Evolutionary conservation across 2,888 invertebrate genomes (phyloP).

Genomic region (Troides aeacus): DNA sequence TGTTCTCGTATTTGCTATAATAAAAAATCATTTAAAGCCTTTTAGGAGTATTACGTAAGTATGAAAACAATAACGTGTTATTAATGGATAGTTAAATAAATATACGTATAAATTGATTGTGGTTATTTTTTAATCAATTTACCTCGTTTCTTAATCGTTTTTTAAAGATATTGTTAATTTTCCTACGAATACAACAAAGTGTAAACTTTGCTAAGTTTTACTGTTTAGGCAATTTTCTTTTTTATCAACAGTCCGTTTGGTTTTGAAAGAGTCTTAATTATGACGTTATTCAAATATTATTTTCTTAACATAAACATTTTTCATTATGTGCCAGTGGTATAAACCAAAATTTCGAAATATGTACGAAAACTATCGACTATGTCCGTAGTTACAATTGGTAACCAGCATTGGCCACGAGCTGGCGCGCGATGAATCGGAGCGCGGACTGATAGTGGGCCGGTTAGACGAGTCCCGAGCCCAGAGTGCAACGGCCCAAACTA

Average conservation of each 20-base stretch:
- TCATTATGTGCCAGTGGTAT: not conserved
- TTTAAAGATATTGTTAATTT: too few relatives aligned
- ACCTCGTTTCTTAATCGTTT: not conserved
- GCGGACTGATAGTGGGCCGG: slow-evolving; percentile 77
- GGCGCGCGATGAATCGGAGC: slow-evolving; percentile 73
- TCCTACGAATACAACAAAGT: not conserved
- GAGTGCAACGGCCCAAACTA: slow-evolving; percentile 79
- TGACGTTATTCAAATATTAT: too few relatives aligned
- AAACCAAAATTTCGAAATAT: not conserved
- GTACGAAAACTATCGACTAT: not conserved
- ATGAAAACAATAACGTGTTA: not conserved
- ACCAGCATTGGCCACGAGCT: slow-evolving; percentile 61
- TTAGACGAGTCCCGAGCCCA: slow-evolving; percentile 71
- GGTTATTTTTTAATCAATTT: not conserved
- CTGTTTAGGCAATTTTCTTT: not conserved
- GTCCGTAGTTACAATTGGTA: slow-evolving; percentile 59
- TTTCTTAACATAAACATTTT: not conserved
- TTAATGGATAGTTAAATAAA: not conserved
- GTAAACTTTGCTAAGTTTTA: not conserved
- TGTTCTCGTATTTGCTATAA: not conserved
- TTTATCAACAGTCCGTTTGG: not conserved
- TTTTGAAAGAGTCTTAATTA: not conserved
- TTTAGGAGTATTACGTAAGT: not conserved
- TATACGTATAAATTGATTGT: not conserved
- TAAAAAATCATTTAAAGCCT: not conserved